These are phyloP conservation scores for Catotricha subobsoleta DNA, from an alignment of 2,888 invertebrate species.

Conservation along the genomic window DNA sequence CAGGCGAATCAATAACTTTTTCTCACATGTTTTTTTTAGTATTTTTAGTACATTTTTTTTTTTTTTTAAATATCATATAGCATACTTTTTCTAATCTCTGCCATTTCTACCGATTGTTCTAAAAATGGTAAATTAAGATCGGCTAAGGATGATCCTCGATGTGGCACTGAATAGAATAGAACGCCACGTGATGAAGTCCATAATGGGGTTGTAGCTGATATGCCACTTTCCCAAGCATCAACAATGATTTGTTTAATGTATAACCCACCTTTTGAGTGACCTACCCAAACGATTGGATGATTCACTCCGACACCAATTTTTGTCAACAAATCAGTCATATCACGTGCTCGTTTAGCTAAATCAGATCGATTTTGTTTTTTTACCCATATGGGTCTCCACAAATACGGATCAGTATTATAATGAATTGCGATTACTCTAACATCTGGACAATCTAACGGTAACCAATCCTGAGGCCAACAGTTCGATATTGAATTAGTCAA, in stretches of 20 bases:
- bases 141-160: conserved; percentile 62
- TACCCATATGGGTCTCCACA: conserved; percentile 61
- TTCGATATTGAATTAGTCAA: conserved; percentile 23
- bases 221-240: conserved; percentile 37
- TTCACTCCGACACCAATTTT: conserved; percentile 49
- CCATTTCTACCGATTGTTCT: conserved; percentile 55
- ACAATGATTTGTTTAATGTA: conserved; percentile 69
- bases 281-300: conserved; percentile 66
- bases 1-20: no score
- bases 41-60: no score
- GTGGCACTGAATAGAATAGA: conserved; percentile 77
- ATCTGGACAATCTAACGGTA: conserved; percentile 56
- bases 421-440: conserved; percentile 64
- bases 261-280: conserved; percentile 69
- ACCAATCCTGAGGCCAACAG: conserved; percentile 81
- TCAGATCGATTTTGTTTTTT: conserved; percentile 44
- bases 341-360: conserved; percentile 46
- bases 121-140: conserved; percentile 54
- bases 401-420: conserved; percentile 59
- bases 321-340: conserved; percentile 51
- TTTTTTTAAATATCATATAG: conserved; percentile 4
- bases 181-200: conserved; percentile 43
- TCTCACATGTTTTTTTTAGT: no score
- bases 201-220: conserved; percentile 28
- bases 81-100: conserved; percentile 61